Base-by-base conservation (phyloP, 1,140 invertebrate species). In the Charaxes varanes region DNA sequence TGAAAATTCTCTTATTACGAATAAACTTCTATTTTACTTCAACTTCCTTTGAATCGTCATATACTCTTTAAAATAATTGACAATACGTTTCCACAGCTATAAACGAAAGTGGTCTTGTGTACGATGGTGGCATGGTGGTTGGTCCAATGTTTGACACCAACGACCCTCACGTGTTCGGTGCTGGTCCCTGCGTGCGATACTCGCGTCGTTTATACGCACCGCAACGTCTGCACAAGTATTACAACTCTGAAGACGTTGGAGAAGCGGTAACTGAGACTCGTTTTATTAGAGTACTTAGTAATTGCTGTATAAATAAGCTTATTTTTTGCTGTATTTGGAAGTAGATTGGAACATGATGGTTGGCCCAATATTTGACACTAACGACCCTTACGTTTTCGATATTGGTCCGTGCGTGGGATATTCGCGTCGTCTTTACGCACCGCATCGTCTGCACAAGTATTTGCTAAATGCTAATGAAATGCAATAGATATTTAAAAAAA, bases 51-150 rank as follows among this genome's bases (percentile, higher is more conserved):
- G n/a, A n/a, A n/a, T n/a, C n/a, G n/a, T n/a, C n/a, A n/a, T n/a
- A n/a, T n/a, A n/a, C n/a, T n/a, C n/a, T n/a, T n/a, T n/a, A n/a
- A n/a, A n/a, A n/a, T n/a, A n/a, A n/a, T n/a, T n/a, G n/a, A n/a
- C n/a, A n/a, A n/a, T n/a, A n/a, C n/a, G n/a, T n/a, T 17, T 26
- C 51, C 78, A n/a, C 55, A 89, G 91, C 91, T 6, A 88, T 93
- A 44, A 89, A 86, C 26, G 84, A 87, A 40, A 82, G 88, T 8
- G 90, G 89, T 16, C 60, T 94, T 4, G 88, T 92, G 2, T 93
- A 90, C 70, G 90, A 93, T 58, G 90, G 89, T 17, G 86, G 87
- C 6, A 59, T 94, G 15, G 88, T 93, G 1, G 91, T 94, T 22
- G 87, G 91, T 50, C 67, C 85, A 0, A 63, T 87, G 12, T 92